These are phyloP conservation scores for Paguma larvata DNA, from an alignment of 2,797 vertebrate genomes.

Conservation along the genomic window DNA sequence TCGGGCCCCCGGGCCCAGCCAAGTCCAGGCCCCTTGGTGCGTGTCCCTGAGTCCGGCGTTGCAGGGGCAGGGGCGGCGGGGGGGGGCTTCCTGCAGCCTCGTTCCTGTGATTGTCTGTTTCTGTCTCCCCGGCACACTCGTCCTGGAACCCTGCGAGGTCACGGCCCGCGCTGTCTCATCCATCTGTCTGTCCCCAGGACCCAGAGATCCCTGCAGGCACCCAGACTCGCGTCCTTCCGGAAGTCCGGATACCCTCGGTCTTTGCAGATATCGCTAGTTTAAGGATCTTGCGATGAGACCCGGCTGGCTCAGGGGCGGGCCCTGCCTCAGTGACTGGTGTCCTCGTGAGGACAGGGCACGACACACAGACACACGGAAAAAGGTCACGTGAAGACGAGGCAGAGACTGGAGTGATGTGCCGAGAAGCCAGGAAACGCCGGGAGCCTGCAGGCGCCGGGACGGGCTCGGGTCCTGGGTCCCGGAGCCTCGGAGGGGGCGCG, in stretches of 20 bases:
- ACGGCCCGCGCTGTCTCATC: background rate
- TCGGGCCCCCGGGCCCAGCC: background rate
- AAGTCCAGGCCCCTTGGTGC: background rate
- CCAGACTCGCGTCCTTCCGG: background rate
- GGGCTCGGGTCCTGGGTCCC: background rate
- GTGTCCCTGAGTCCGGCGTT: accelerated
- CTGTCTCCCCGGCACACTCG: background rate
- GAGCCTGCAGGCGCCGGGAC: background rate
- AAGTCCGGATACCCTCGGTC: background rate
- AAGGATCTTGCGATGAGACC: background rate
- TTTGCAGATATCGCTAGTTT: background rate
- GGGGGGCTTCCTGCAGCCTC: background rate
- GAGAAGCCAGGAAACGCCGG: background rate
- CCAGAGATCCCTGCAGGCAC: background rate
- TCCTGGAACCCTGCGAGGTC: background rate
- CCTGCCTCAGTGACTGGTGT: background rate
- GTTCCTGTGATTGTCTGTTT: background rate
- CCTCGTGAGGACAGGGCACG: background rate
- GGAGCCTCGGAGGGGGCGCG: background rate
- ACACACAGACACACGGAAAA: background rate
- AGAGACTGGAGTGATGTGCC: too few relatives aligned
- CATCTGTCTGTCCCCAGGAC: background rate
- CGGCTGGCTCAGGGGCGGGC: accelerated
- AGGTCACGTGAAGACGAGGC: background rate
- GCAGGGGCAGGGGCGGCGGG: too few relatives aligned